Base-by-base conservation (phyloP, 37 sponge, comb jelly and placozoan species). In the Spongilla lacustris region DNA sequence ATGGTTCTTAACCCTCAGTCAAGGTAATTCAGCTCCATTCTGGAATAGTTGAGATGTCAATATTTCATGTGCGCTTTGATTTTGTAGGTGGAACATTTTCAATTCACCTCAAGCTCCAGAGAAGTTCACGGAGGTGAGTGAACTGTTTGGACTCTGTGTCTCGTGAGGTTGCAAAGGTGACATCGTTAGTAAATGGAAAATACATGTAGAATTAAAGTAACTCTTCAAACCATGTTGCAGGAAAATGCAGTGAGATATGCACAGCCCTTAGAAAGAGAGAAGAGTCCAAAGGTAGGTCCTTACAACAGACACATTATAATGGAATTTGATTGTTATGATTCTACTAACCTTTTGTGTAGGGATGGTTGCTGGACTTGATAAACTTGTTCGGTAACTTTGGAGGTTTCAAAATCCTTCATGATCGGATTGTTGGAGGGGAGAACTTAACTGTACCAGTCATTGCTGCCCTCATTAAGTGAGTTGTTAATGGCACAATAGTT, bases 361-460 rank as follows among this genome's bases (percentile, higher is more conserved):
- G 98, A 33, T 96, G 97, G 93, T 79, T 98, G 76, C 78, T 94
- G 68, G 98, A 98, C 78, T 69, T 96, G 77, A 89, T 98, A 73
- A 98, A 98, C 88, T 27, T 86, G 71, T 98, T 98, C 85, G 98
- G 98, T 14, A 35, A 82, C 5, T 50, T 75, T 17, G 93, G 92
- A 30, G 96, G 98, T 27, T 98, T 98, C 74, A 79, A 86, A 29
- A 74, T 66, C 6, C 87, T 96, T 29, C 88, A 87, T 4, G 78
- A 91, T 31, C 81, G 93, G 12, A 80, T 96, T 34, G 78, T 88
- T n/a, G 73, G 75, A 2, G 81, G 85, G 19, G 83, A 80, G 27
- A 88, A 83, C 36, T 80, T 94, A 25, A 86, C 86, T n/a, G 95
- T 96, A n/a, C 71, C 89, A 26, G 48, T 94, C 50, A 86, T 96